Percentiles rank a stretch among this genome's conserved stretches.
phyloP scores from a whole-genome alignment of 2,888 invertebrate species.

The Xestoiulus laeticollis region DNA sequence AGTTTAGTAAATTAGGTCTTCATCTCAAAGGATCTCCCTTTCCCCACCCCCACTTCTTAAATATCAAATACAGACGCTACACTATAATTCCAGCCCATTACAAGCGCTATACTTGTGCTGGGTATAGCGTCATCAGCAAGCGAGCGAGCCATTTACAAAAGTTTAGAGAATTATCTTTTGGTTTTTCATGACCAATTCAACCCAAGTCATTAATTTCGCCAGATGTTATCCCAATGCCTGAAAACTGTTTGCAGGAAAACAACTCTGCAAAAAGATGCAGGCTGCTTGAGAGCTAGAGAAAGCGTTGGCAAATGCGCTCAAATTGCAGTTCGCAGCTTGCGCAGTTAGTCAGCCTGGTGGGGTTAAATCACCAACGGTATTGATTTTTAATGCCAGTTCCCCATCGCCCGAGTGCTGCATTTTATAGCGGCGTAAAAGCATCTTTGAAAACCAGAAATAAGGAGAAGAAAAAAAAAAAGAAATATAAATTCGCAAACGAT shows the following conservation, averaged over 20 bases:
- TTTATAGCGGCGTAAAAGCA: constrained; percentile 39
- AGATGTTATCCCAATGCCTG: constrained; percentile 8
- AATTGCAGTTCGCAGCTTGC: constrained; percentile 39
- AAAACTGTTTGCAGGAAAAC: not conserved
- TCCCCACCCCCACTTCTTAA: not conserved
- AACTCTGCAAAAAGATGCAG: constrained; percentile 2
- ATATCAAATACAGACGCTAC: not conserved
- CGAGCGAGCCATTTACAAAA: constrained; percentile 29
- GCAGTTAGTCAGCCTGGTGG: not conserved
- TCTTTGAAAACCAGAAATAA: constrained; percentile 12
- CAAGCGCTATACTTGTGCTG: not conserved
- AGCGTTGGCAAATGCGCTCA: not conserved
- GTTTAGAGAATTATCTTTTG: constrained; percentile 20
- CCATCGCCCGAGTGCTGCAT: constrained; percentile 17
- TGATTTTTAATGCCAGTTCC: constrained; percentile 27
- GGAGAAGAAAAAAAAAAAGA: not conserved
- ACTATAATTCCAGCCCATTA: not conserved
- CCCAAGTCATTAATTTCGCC: constrained; percentile 36
- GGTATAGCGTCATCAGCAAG: not conserved
- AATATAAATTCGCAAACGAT: constrained; percentile 27
- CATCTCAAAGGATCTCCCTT: not conserved
- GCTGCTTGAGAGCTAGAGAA: not conserved
- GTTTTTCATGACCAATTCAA: constrained; percentile 39
- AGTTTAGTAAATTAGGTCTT: not conserved
- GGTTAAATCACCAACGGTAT: constrained; percentile 19